A percentile compares a stretch with the other conserved stretches of the same genome.
phyloP scores from a whole-genome alignment of 1,140 invertebrate genomes.

The Cydia fagiglandana region DNA sequence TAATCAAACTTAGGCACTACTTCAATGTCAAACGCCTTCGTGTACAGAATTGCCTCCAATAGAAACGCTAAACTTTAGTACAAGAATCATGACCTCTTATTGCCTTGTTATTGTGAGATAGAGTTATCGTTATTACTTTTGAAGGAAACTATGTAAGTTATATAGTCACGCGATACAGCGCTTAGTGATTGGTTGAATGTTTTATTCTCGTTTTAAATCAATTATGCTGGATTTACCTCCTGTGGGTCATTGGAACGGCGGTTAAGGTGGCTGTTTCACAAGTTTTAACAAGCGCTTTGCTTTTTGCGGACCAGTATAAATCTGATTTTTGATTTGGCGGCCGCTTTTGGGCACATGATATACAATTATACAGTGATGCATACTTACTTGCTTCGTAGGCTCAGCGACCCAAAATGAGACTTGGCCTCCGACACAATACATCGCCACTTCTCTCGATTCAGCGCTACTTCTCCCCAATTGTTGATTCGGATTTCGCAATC shows the following conservation, averaged over 20 bases:
- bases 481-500: no score
- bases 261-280: conserved; percentile 11
- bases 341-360: background rate
- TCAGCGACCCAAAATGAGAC: no score
- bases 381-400: no score
- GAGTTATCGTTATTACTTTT: conserved; percentile 12
- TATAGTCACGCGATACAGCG: conserved; percentile 41
- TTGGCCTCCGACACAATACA: no score
- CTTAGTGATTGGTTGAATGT: conserved; percentile 39
- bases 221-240: conserved; percentile 32
- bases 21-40: conserved; percentile 10
- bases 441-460: no score
- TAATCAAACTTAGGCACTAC: conserved; percentile 1
- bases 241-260: conserved; percentile 21
- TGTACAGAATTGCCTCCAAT: conserved; percentile 2
- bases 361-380: no score
- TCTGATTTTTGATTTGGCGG: background rate
- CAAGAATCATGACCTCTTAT: background rate
- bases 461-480: no score
- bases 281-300: conserved; percentile 33
- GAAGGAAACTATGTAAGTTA: conserved; percentile 13
- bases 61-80: background rate
- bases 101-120: background rate
- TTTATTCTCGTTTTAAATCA: conserved; percentile 35
- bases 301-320: background rate